Evolutionary conservation across 2,797 vertebrate genomes (phyloP).

Genomic region (Mycteria americana): DNA sequence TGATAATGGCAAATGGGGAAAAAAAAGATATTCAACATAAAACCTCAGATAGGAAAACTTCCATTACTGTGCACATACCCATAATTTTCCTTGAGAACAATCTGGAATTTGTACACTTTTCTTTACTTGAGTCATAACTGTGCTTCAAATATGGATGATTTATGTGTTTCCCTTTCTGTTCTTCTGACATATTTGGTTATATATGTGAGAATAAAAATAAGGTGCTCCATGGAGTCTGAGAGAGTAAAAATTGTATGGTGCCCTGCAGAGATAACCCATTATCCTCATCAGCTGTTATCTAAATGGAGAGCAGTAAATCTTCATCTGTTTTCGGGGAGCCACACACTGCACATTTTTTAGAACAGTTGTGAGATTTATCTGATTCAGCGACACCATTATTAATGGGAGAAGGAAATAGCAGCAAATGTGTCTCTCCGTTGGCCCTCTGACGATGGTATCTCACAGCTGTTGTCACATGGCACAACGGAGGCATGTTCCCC

Average conservation of each 20-base stretch:
- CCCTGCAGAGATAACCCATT: background rate
- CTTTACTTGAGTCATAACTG: background rate
- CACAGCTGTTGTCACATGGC: background rate
- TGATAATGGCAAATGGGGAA: background rate
- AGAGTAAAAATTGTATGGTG: background rate
- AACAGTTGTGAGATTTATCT: background rate
- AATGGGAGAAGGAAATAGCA: background rate
- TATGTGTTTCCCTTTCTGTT: background rate
- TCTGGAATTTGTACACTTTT: background rate
- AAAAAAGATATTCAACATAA: background rate
- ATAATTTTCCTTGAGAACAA: background rate
- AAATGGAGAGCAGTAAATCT: conserved; percentile 7
- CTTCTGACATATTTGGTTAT: background rate
- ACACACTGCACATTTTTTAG: background rate
- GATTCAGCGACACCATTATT: background rate
- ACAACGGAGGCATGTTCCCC: accelerated
- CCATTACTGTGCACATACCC: background rate
- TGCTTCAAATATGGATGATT: background rate
- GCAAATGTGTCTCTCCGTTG: background rate
- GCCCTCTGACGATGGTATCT: background rate
- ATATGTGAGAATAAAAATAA: background rate
- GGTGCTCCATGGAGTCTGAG: background rate
- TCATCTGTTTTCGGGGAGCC: background rate
- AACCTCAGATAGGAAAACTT: background rate
- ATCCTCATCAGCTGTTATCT: background rate